Percentiles rank a stretch among this genome's conserved stretches.
phyloP scores from a whole-genome alignment of 2,888 invertebrate genomes.

The Cerastis leucographa region DNA sequence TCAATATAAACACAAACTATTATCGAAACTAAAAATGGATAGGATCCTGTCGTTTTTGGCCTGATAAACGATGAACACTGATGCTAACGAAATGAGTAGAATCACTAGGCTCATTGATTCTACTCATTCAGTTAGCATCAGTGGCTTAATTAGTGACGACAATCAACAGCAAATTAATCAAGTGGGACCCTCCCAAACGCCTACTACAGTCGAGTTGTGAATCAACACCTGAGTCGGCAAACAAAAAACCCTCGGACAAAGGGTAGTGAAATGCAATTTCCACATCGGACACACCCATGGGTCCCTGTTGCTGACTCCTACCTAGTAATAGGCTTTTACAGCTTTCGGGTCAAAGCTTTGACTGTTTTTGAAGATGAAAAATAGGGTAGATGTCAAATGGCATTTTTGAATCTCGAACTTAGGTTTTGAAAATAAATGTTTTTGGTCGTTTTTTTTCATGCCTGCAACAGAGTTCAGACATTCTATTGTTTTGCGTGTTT shows the following conservation, averaged over 20 bases:
- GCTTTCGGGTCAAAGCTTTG: conserved; percentile 74
- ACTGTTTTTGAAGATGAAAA: conserved; percentile 67
- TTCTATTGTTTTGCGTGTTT: not conserved
- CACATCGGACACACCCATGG: conserved; percentile 72
- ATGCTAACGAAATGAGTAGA: no score
- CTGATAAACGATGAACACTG: conserved; percentile 17
- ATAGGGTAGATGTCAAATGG: not conserved
- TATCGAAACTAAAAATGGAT: not conserved
- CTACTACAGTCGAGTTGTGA: conserved; percentile 38
- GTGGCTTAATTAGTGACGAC: conserved; percentile 33
- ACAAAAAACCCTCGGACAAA: conserved; percentile 75
- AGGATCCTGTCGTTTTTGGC: not conserved
- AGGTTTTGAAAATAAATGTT: no score
- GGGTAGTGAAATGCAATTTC: conserved; percentile 76
- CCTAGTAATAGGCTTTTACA: conserved; percentile 69
- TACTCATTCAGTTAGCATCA: conserved; percentile 32
- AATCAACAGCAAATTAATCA: conserved; percentile 54
- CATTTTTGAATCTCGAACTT: conserved; percentile 22
- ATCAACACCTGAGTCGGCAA: conserved; percentile 73
- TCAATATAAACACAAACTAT: not conserved
- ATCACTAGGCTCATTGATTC: conserved; percentile 35
- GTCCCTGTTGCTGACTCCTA: conserved; percentile 56
- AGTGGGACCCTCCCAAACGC: conserved; percentile 39
- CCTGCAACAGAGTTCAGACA: conserved; percentile 7
- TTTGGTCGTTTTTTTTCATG: not conserved